Percentiles rank a stretch among this genome's conserved stretches.
Evolutionary conservation across 2,113 vertebrate genomes (phyloP).

Genomic region (Picathartes gymnocephalus): DNA sequence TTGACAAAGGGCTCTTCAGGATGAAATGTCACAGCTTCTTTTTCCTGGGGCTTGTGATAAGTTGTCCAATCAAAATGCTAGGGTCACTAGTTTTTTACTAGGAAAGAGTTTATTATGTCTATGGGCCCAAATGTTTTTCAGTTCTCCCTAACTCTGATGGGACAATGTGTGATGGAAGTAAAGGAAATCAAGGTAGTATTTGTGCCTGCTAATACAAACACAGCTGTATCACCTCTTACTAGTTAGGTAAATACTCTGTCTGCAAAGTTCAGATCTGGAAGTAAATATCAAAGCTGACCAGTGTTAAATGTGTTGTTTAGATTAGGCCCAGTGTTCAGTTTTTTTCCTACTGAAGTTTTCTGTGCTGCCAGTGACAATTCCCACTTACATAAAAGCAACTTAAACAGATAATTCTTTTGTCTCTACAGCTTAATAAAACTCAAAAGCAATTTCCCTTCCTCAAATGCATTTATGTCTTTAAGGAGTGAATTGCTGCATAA

Average conservation of each 20-base stretch:
- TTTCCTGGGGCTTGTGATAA: neutral
- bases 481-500: neutral
- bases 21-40: conserved; percentile 7
- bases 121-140: neutral
- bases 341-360: neutral
- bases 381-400: neutral
- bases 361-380: neutral
- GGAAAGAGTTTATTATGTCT: neutral
- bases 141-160: neutral
- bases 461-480: neutral
- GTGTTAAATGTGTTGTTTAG: neutral
- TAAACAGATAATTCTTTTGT: neutral
- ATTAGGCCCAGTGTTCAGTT: neutral
- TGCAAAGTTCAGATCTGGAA: neutral
- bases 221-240: neutral
- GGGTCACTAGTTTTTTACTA: neutral
- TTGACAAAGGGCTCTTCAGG: neutral
- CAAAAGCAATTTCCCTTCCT: neutral
- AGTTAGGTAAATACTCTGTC: neutral
- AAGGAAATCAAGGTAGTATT: neutral
- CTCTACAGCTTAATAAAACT: neutral
- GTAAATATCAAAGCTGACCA: neutral
- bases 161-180: neutral
- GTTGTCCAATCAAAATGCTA: neutral
- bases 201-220: neutral